Evolutionary conservation across 2,113 vertebrate species (phyloP).

Genomic region (Butorides virescens): DNA sequence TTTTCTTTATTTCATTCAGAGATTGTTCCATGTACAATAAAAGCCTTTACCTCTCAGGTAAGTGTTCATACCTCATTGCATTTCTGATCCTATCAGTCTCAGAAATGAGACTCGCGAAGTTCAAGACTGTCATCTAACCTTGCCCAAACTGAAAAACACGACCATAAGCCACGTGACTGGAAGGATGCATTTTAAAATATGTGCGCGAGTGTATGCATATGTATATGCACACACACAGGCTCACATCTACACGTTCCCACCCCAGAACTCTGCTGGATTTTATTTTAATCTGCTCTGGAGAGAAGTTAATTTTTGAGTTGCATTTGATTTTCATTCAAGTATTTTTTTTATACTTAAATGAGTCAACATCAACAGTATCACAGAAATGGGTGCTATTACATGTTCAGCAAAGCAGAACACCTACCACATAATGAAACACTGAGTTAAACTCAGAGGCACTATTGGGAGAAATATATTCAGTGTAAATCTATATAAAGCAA

Average conservation of each 20-base stretch:
- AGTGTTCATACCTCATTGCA: background rate
- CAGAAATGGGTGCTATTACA: background rate
- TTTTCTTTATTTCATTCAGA: background rate
- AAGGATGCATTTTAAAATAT: background rate
- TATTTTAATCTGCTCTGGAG: background rate
- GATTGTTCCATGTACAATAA: background rate
- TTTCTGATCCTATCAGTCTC: constrained; percentile 28
- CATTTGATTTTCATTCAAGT: background rate
- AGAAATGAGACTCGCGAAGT: background rate
- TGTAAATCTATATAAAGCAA: background rate
- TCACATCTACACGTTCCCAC: background rate
- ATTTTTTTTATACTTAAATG: background rate
- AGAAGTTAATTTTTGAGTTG: background rate
- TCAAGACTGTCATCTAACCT: background rate
- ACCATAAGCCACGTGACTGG: background rate
- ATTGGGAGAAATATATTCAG: background rate
- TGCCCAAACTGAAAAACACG: background rate
- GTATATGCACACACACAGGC: background rate
- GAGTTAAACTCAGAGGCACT: background rate
- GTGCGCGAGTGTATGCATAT: accelerated
- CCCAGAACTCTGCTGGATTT: background rate
- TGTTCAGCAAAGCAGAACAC: background rate
- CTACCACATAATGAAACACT: background rate
- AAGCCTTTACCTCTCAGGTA: background rate
- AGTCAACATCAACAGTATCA: background rate